Evolutionary conservation across 2,888 invertebrate genomes (phyloP), one percentile per base, ranked within the genome.

Genomic region (Phalera bucephala): DNA sequence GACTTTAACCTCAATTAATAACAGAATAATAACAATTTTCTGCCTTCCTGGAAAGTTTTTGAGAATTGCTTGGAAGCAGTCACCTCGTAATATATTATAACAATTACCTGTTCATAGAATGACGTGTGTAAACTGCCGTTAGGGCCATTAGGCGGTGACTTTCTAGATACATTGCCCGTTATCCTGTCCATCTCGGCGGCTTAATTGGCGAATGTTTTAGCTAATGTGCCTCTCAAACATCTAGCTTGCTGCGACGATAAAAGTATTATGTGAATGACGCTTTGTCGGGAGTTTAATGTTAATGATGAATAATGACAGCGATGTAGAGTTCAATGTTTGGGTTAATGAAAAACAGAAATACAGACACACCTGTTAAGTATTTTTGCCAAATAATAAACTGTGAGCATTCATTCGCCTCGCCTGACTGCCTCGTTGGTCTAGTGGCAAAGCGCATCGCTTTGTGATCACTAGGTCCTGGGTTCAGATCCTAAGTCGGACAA

Each of bases 171-270:
- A 39, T 37, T 31, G 50, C 40, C 52, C 48, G 62, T 57, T 72
- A 75, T 72, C 74, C 69, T 66, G 59, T 52, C 57, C 53, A 69
- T 66, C 69, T 53, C 29, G 36, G 35, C 20, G 31, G 50, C 47
- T 62, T 73, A 73, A 75, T 73, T 76, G 68, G 70, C 64, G 53
- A 62, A 64, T 60, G 57, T 66, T 68, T 61, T 51, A 62, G 53
- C 63, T 71, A 68, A 72, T 70, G 61, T 56, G 58, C 48, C 40
- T 51, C 35, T 49, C 35, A 11, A 10, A 29, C 15, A 4, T 19
- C 29, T 19, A 10, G 11, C 11, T 25, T 2, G 25, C 11, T 8
- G 25, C 7, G 12, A 15, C 28, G 15, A 15, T 28, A 28, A 27
- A 27, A 28, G 4, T 28, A 9, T 28, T 28, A 28, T 9, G 28